Evolutionary conservation across 2,113 vertebrate genomes (phyloP).

Genomic region (Pollachius pollachius): DNA sequence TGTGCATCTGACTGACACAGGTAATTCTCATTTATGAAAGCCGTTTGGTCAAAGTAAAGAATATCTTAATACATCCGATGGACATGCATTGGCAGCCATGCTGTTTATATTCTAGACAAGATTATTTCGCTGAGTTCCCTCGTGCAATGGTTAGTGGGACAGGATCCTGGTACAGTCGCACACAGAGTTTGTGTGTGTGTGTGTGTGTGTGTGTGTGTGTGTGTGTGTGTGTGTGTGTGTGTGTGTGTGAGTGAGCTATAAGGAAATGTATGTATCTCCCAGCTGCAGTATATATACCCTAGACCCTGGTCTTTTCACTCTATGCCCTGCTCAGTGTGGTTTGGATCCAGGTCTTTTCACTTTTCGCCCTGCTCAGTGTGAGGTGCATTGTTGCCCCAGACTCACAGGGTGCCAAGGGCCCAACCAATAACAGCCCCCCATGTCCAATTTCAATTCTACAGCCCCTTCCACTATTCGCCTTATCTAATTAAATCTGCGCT

Average conservation of each 20-base stretch:
- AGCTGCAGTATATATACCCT: neutral
- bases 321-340: slow-evolving; percentile 13
- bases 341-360: slow-evolving; percentile 42
- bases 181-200: neutral
- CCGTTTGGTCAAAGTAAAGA: no score
- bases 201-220: neutral
- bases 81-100: no score
- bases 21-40: no score
- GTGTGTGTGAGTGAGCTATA: neutral
- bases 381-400: slow-evolving; percentile 48
- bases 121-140: no score
- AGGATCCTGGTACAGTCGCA: no score
- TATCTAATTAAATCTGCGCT: slow-evolving; percentile 77
- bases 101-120: no score
- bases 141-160: no score
- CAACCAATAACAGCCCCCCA: slow-evolving; percentile 57
- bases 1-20: no score
- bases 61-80: no score
- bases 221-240: neutral
- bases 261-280: slow-evolving; percentile 41
- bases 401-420: slow-evolving; percentile 54
- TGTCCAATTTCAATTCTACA: slow-evolving; percentile 73
- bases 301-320: neutral
- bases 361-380: slow-evolving; percentile 61
- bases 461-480: slow-evolving; percentile 64